Percentiles rank a stretch among this genome's conserved stretches.
Evolutionary conservation across 2,888 invertebrate genomes (phyloP).

Genomic region (Pyralis farinalis): DNA sequence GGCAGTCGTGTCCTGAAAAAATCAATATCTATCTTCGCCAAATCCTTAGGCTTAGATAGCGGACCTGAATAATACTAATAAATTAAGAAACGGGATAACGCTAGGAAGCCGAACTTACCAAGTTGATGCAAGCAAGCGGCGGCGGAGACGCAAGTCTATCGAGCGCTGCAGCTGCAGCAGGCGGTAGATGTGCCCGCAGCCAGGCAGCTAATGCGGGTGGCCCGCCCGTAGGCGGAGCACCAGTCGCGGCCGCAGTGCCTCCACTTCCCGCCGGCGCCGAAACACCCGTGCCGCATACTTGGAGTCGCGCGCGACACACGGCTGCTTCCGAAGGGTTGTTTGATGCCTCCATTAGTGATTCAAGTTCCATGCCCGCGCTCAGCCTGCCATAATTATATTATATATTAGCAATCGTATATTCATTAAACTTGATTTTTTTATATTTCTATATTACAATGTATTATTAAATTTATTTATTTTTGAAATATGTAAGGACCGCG

Average conservation of each 20-base stretch:
- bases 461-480: too few species aligned
- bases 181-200: slow-evolving; percentile 58
- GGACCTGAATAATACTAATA: too few species aligned
- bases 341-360: slow-evolving; percentile 41
- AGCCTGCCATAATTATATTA: slow-evolving; percentile 29
- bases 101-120: slow-evolving; percentile 47
- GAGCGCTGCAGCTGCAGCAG: slow-evolving; percentile 49
- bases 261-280: slow-evolving; percentile 8
- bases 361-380: slow-evolving; percentile 60
- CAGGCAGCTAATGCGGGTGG: slow-evolving; percentile 56
- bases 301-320: slow-evolving; percentile 48
- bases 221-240: slow-evolving; percentile 35
- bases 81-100: too few species aligned
- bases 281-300: slow-evolving; percentile 46
- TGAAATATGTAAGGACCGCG: too few species aligned
- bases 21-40: too few species aligned
- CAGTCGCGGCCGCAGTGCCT: slow-evolving; percentile 14
- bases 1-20: too few species aligned
- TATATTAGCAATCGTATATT: too few species aligned
- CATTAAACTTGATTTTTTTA: too few species aligned
- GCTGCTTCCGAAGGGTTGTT: slow-evolving; percentile 42
- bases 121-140: slow-evolving; percentile 44
- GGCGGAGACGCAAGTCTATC: slow-evolving; percentile 55
- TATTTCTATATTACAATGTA: too few species aligned
- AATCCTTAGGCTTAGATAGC: too few species aligned